A percentile compares a stretch with the other conserved stretches of the same genome.
Conservation (phyloP, 1,140 invertebrate genomes). For the Mycetomoellerius zeteki region DNA sequence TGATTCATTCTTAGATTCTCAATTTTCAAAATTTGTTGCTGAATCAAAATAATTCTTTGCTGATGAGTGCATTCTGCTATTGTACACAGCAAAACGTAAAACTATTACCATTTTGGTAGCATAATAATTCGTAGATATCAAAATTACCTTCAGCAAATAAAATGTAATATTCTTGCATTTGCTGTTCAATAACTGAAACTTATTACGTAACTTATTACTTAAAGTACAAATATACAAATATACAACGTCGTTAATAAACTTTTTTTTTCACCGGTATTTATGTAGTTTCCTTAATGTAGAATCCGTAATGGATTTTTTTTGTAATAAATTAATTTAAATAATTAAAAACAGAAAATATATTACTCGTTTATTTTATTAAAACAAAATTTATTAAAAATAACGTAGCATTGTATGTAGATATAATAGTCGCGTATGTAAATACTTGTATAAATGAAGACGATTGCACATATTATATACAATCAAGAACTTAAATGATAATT, state of each 20-base stretch:
- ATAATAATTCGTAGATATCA: background rate
- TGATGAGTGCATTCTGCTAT: background rate
- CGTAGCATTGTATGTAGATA: background rate
- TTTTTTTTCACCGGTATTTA: background rate
- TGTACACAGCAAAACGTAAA: background rate
- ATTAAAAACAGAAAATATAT: background rate
- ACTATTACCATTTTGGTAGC: background rate
- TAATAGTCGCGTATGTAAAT: slow-evolving; percentile 2
- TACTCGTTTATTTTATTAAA: background rate
- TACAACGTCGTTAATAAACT: background rate
- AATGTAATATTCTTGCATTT: slow-evolving; percentile 1
- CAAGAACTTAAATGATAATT: background rate
- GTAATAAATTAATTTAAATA: background rate
- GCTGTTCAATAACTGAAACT: background rate
- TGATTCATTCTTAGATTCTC: slow-evolving; percentile 13
- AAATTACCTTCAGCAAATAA: background rate
- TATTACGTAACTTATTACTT: background rate
- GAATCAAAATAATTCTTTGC: background rate
- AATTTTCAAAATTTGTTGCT: background rate
- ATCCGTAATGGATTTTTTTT: background rate
- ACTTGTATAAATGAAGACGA: background rate
- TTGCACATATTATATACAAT: slow-evolving; percentile 7
- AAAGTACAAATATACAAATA: background rate
- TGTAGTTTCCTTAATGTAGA: background rate
- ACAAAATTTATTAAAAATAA: slow-evolving; percentile 18